Percentiles rank a stretch among this genome's conserved stretches.
These are phyloP conservation scores for Eupithecia tripunctaria DNA, from an alignment of 2,888 invertebrate genomes.

Conservation along the genomic window DNA sequence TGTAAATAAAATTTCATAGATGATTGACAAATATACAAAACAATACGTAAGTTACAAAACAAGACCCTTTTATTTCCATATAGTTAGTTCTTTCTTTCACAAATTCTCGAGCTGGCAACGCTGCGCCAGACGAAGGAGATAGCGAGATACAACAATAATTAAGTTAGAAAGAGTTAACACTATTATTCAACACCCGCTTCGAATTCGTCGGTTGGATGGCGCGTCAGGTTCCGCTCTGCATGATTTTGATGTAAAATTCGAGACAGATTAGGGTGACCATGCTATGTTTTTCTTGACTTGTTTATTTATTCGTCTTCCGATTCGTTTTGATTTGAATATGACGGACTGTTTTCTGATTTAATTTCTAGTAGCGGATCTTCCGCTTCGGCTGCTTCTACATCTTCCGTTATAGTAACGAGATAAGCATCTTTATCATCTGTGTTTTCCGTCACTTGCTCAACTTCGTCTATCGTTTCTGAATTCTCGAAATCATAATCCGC, in stretches of 20 bases:
- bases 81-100: neutral
- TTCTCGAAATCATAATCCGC: neutral
- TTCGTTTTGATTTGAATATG: neutral
- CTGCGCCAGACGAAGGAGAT: slow-evolving; percentile 1
- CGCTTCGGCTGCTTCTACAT: neutral
- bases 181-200: neutral
- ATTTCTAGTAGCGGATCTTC: neutral
- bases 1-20: neutral
- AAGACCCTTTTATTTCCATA: too few relatives aligned
- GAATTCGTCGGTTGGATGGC: neutral
- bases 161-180: slow-evolving; percentile 16
- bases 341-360: neutral
- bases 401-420: slow-evolving; percentile 9
- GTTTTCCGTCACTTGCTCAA: neutral
- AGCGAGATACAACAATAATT: neutral
- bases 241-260: slow-evolving; percentile 12
- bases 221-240: slow-evolving; percentile 5
- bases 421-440: neutral
- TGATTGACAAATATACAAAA: too few relatives aligned
- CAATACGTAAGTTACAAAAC: too few relatives aligned
- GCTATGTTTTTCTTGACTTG: neutral
- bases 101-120: slow-evolving; percentile 18
- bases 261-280: slow-evolving; percentile 21
- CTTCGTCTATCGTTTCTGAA: neutral
- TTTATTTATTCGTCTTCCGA: neutral